Evolutionary conservation across 2,888 invertebrate genomes (phyloP), one percentile per base, ranked within the genome.

Genomic region (Noctua pronuba): DNA sequence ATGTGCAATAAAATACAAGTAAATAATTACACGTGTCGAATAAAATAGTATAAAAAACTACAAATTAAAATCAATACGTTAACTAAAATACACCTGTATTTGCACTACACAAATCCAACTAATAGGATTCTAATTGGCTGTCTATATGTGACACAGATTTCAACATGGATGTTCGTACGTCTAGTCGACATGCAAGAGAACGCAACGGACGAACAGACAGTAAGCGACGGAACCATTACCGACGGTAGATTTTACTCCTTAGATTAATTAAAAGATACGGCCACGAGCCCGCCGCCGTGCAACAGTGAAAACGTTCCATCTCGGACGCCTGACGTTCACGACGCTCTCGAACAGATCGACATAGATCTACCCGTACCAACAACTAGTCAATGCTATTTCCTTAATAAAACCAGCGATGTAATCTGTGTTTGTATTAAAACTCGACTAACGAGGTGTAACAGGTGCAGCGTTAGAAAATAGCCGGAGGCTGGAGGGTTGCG

Each of bases 261-360:
- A 95, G 96, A 96, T 96, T 95, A 96, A 96, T 96, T 96, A 96
- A 96, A 96, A 95, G 96, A 96, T 96, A 96, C 89, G 91, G 89
- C 88, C 87, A 91, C 90, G 91, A 88, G 90, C 90, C 89, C 83
- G 90, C 89, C 90, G 91, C 91, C 88, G 84, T 80, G 78, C 89
- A 92, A 94, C 92, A 95, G 95, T 94, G 95, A 95, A 95, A 96
- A 95, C 93, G 92, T 89, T 92, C 90, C 92, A 91, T 92, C 92
- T 92, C 90, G 90, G 91, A 91, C 89, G n/a, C 85, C 87, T 90
- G 90, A 92, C 89, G 89, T 86, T 77, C 80, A 83, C 87, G 93
- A 90, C 73, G 79, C 77, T 92, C 90, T 91, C 88, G 84, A 90
- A 84, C 82, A 77, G 72, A 85, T 88, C 88, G 73, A 79, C 85